Percentiles rank a stretch among this genome's conserved stretches.
Conservation (phyloP, 2,888 invertebrate genomes). For the Petrophora chlorosata region DNA sequence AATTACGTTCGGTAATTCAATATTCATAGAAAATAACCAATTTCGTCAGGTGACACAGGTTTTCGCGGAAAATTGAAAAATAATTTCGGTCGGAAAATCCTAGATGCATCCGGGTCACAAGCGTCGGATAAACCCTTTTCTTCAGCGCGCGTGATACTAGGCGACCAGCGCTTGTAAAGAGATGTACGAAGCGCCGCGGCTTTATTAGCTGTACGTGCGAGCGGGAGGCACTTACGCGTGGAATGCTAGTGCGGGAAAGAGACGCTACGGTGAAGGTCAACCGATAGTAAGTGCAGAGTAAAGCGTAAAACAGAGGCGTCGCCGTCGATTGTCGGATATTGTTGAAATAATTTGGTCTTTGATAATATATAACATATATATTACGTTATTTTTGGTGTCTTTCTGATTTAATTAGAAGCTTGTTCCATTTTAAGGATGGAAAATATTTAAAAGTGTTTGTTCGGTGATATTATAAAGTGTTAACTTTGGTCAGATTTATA, state of each 20-base stretch:
- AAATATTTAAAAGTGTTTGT: too few relatives aligned
- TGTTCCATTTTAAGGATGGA: too few relatives aligned
- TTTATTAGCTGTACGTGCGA: slow-evolving; percentile 54
- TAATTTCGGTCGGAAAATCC: slow-evolving; percentile 72
- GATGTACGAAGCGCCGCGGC: slow-evolving; percentile 54
- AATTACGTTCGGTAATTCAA: too few relatives aligned
- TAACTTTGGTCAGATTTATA: too few relatives aligned
- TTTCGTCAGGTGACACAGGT: slow-evolving; percentile 32
- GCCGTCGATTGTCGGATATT: background rate
- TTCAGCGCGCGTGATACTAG: slow-evolving; percentile 84
- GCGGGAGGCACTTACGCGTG: slow-evolving; percentile 62
- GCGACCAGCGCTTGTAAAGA: slow-evolving; percentile 67
- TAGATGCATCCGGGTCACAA: slow-evolving; percentile 71
- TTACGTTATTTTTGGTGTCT: background rate
- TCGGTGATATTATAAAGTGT: too few relatives aligned
- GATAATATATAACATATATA: background rate
- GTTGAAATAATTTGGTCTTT: background rate
- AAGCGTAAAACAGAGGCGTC: slow-evolving; percentile 13
- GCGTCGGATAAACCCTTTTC: slow-evolving; percentile 84
- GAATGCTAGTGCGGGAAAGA: slow-evolving; percentile 70
- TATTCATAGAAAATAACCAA: background rate
- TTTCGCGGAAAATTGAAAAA: slow-evolving; percentile 63
- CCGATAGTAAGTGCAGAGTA: slow-evolving; percentile 70
- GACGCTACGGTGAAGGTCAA: slow-evolving; percentile 76
- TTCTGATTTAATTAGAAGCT: too few relatives aligned